Evolutionary conservation across 2,113 vertebrate species (phyloP), one percentile per base, ranked within the genome.

Genomic region (Psophia crepitans): DNA sequence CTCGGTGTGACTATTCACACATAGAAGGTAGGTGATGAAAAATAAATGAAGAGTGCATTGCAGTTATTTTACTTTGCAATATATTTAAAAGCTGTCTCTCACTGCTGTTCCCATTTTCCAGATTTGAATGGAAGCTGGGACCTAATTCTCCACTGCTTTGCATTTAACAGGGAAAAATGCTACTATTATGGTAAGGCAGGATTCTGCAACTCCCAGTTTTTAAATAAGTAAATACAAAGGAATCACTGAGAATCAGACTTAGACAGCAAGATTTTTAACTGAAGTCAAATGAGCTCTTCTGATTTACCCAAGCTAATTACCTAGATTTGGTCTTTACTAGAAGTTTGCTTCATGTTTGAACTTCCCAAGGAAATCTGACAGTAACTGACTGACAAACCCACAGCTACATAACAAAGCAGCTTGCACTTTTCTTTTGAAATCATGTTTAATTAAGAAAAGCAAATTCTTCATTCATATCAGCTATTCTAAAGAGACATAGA

Each of bases 11-110:
- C 70, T 94, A 58, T 91, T 95, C 85, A 90, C 68, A 85, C 75
- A 58, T 83, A 54, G 28, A 61, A 91, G 63, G 66, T 86, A 92
- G 85, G 66, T 80, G 85, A 91, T 90, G 64, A 90, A 96, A 96
- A 97, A 89, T 65, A 94, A 93, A 91, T 44, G 27, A 89, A 89
- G 75, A 83, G 21, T 61, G 39, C 75, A 76, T 87, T 89, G 61
- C 57, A 24, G 41, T 46, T 88, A 43, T 90, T 91, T 85, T 37
- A 49, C 44, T 80, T 85, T 49, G 43, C 80, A 94, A 82, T 85
- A 76, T 43, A 82, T 82, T 91, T 87, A 49, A 85, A 93, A 94
- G 49, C 46, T 73, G 33, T 91, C 46, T 91, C 49, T 44, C 48
- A 53, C 66, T 79, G 44, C 79, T 90, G 43, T 73, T 95, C 30